phyloP scores from a whole-genome alignment of 1,140 invertebrate genomes.

The Drosophila simulans region DNA sequence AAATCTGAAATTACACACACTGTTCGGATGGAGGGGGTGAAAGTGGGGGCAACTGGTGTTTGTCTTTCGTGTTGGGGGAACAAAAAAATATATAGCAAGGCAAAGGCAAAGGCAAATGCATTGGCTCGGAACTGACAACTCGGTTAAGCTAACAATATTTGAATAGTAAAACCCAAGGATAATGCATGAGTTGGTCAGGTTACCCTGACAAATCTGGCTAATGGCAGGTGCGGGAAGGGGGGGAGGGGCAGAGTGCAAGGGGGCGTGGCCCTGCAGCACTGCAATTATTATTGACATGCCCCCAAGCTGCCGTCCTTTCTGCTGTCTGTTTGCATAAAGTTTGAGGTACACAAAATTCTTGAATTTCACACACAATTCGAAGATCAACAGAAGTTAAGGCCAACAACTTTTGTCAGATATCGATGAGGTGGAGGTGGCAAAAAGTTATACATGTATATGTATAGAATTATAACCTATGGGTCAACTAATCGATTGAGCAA shows the following conservation, averaged over 20 bases:
- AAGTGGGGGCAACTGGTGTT: slow-evolving; percentile 46
- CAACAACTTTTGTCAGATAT: slow-evolving; percentile 22
- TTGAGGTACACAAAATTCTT: slow-evolving; percentile 45
- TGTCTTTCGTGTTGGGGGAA: slow-evolving; percentile 56
- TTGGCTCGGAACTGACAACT: slow-evolving; percentile 75
- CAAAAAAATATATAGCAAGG: slow-evolving; percentile 18
- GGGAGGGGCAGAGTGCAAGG: not conserved
- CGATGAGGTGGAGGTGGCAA: slow-evolving; percentile 3
- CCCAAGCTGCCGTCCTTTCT: slow-evolving; percentile 14
- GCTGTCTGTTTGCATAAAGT: slow-evolving; percentile 46
- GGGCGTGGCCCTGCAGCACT: slow-evolving; percentile 10
- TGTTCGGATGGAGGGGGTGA: slow-evolving; percentile 12
- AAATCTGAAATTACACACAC: slow-evolving; percentile 68
- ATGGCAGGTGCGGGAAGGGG: slow-evolving; percentile 14
- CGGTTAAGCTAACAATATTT: slow-evolving; percentile 78
- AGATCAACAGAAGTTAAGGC: slow-evolving; percentile 29
- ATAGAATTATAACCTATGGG: not conserved
- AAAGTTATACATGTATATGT: not conserved
- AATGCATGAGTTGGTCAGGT: slow-evolving; percentile 56
- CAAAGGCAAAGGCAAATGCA: slow-evolving; percentile 48
- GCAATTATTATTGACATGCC: slow-evolving; percentile 69
- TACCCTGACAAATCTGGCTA: slow-evolving; percentile 45
- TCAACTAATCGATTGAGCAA: slow-evolving; percentile 1
- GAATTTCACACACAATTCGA: slow-evolving; percentile 35
- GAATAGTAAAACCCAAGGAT: slow-evolving; percentile 65